phyloP scores from a whole-genome alignment of 2,797 vertebrate genomes.

The Paratrypauchen microcephalus region DNA sequence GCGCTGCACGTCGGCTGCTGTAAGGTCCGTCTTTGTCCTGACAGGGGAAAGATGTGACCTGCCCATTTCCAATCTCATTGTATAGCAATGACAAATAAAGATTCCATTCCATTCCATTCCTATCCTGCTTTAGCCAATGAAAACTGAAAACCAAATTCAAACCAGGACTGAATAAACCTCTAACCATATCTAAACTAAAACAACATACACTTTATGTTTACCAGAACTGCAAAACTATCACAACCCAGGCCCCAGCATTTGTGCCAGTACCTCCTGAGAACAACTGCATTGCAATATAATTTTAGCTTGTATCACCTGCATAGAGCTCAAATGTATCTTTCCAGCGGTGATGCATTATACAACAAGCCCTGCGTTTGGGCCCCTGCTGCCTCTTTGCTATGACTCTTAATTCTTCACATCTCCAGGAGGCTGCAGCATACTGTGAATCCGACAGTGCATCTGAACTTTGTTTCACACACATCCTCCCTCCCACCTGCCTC shows the following conservation, averaged over 20 bases:
- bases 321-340: constrained; percentile 19
- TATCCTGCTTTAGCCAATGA: too few species aligned
- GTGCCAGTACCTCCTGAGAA: background rate
- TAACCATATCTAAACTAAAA: background rate
- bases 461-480: constrained; percentile 41
- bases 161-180: background rate
- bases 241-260: background rate
- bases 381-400: constrained; percentile 50
- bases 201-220: background rate
- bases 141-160: too few species aligned
- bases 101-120: too few species aligned
- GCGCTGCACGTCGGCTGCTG: too few species aligned
- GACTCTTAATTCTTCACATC: constrained; percentile 66
- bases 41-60: too few species aligned
- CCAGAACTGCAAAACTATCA: background rate
- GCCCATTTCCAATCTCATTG: too few species aligned
- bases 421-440: constrained; percentile 53
- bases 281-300: constrained; percentile 7
- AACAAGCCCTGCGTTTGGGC: constrained; percentile 43
- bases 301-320: constrained; percentile 36
- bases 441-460: constrained; percentile 52
- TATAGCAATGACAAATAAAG: too few species aligned
- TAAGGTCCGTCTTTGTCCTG: too few species aligned
- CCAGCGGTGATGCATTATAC: constrained; percentile 44
- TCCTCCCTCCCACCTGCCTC: constrained; percentile 23